Percentiles rank a stretch among this genome's conserved stretches.
Conservation (phyloP, 2,113 vertebrate genomes). For the Boleophthalmus pectinirostris region DNA sequence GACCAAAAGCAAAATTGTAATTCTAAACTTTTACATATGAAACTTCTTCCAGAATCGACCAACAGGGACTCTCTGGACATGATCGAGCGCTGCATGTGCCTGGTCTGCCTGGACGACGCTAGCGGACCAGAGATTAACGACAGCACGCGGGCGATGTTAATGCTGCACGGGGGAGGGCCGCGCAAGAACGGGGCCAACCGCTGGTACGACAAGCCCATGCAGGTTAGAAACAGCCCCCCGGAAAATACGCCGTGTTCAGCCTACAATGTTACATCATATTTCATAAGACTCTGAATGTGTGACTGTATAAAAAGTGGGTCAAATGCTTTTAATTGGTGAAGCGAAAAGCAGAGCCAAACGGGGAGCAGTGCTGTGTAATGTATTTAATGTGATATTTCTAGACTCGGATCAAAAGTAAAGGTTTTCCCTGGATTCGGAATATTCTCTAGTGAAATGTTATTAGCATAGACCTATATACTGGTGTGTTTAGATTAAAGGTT, state of each 20-base stretch:
- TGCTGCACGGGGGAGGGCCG: conserved; percentile 90
- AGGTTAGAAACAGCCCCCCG: conserved; percentile 76
- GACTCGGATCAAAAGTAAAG: not conserved
- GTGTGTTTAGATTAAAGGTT: conserved; percentile 28
- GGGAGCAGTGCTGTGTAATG: conserved; percentile 6
- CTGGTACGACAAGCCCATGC: conserved; percentile 98
- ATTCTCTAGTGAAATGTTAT: conserved; percentile 10
- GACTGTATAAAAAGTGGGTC: not conserved
- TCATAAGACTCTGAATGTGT: not conserved
- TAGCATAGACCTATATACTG: conserved; percentile 11
- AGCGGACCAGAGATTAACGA: conserved; percentile 77
- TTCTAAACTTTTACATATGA: not conserved
- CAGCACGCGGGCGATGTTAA: conserved; percentile 80
- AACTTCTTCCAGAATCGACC: conserved; percentile 84
- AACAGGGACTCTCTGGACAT: conserved; percentile 96
- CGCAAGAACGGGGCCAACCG: conserved; percentile 88
- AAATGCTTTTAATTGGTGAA: not conserved
- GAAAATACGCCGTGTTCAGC: no score
- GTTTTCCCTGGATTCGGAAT: conserved; percentile 14
- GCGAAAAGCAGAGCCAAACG: not conserved
- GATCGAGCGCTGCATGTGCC: conserved; percentile 92
- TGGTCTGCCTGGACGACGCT: conserved; percentile 88
- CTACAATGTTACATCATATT: not conserved
- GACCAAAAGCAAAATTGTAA: not conserved
- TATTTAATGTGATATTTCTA: conserved; percentile 11